Conservation (phyloP, 2,888 invertebrate genomes). For the Pteria penguin region DNA sequence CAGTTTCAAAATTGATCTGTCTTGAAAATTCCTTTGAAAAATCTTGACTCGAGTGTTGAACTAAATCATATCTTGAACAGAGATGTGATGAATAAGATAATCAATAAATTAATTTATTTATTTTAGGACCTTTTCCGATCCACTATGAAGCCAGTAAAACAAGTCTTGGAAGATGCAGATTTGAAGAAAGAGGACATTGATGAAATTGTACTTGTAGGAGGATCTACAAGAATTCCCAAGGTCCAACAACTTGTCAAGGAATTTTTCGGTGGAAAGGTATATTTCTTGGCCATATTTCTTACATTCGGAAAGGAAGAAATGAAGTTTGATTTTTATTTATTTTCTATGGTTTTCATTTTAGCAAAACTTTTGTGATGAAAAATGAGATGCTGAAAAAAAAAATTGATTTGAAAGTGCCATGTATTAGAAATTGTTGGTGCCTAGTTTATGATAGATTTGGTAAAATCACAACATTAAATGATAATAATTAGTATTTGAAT, state of each 20-base stretch:
- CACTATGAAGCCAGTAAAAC: conserved; percentile 92
- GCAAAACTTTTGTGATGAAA: too few relatives aligned
- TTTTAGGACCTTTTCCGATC: conserved; percentile 85
- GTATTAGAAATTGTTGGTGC: too few relatives aligned
- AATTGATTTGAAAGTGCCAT: too few relatives aligned
- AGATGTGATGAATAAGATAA: too few relatives aligned
- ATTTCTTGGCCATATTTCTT: background rate
- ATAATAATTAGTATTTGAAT: too few relatives aligned
- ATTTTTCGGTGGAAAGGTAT: conserved; percentile 92
- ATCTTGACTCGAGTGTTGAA: background rate
- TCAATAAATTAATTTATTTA: too few relatives aligned
- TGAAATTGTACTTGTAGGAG: conserved; percentile 99
- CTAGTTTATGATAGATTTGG: too few relatives aligned
- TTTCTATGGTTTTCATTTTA: too few relatives aligned
- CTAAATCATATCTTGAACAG: too few relatives aligned
- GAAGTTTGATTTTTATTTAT: background rate
- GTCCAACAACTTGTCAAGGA: conserved; percentile 85
- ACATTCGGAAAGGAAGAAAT: background rate
- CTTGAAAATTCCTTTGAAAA: background rate
- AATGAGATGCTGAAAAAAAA: too few relatives aligned
- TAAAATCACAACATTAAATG: too few relatives aligned
- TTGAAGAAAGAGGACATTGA: conserved; percentile 99
- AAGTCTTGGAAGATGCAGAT: conserved; percentile 98
- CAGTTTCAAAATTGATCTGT: background rate
- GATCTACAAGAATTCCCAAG: conserved; percentile 99